phyloP scores from a whole-genome alignment of 2,113 vertebrate species.

The Ctenodactylus gundi region DNA sequence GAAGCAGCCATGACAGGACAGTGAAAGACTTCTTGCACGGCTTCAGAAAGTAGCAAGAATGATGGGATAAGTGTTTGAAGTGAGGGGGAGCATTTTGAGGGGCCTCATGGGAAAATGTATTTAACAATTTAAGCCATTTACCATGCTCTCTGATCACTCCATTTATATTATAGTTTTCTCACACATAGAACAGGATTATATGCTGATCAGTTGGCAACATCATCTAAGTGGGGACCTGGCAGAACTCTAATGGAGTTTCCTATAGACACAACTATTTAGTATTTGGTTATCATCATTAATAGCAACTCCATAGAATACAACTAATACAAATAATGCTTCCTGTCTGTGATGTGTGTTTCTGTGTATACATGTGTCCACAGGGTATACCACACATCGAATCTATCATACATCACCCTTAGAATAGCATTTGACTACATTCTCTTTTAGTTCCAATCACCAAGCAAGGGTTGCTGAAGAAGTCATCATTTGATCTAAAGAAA shows the following conservation, averaged over 20 bases:
- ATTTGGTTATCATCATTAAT: neutral
- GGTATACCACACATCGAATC: neutral
- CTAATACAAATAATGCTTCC: neutral
- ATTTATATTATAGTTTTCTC: neutral
- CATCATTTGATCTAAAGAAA: neutral
- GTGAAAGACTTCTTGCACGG: too few relatives aligned
- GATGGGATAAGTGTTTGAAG: too few relatives aligned
- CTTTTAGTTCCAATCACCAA: neutral
- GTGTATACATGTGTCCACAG: neutral
- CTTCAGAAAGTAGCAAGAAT: too few relatives aligned
- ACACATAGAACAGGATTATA: neutral
- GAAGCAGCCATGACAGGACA: too few relatives aligned
- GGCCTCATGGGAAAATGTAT: too few relatives aligned
- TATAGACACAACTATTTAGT: neutral
- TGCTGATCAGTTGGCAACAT: neutral
- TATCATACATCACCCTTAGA: neutral
- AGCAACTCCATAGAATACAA: neutral
- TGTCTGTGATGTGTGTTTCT: neutral
- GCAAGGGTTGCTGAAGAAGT: neutral
- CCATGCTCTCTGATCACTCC: too few relatives aligned
- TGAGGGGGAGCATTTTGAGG: too few relatives aligned
- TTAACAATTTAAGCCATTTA: too few relatives aligned
- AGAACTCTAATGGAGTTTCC: neutral
- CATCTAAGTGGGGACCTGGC: neutral
- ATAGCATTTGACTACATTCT: neutral